Evolutionary conservation across 2,888 invertebrate species (phyloP).

Genomic region (Megastigmus dorsalis): DNA sequence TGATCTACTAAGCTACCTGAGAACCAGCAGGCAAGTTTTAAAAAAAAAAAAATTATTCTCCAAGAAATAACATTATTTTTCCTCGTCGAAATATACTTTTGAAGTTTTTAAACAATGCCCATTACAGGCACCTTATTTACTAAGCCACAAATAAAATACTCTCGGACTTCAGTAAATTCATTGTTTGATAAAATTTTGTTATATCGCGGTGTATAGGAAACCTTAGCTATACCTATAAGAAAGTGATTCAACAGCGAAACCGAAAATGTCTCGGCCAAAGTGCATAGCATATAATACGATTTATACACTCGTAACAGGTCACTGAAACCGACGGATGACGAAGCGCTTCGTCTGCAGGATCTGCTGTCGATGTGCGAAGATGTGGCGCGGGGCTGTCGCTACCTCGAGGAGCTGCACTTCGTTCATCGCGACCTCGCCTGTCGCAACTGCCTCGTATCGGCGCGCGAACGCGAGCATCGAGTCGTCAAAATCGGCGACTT

Average conservation of each 20-base stretch:
- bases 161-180: background rate
- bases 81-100: no score
- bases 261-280: no score
- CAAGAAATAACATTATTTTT: background rate
- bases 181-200: background rate
- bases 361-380: slow-evolving; percentile 95
- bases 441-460: slow-evolving; percentile 94
- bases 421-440: slow-evolving; percentile 98
- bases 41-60: background rate
- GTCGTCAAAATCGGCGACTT: slow-evolving; percentile 98
- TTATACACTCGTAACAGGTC: slow-evolving; percentile 75
- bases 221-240: no score
- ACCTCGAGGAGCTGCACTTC: slow-evolving; percentile 97
- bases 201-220: no score
- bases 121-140: no score
- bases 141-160: background rate
- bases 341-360: slow-evolving; percentile 86
- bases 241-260: no score
- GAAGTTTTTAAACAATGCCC: no score
- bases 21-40: slow-evolving; percentile 77
- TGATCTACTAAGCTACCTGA: slow-evolving; percentile 92
- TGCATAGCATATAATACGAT: background rate
- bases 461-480: slow-evolving; percentile 80
- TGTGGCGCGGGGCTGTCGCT: slow-evolving; percentile 95
- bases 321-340: slow-evolving; percentile 78